Evolutionary conservation across 2,888 invertebrate genomes (phyloP).

Genomic region (Conchocele bisecta): DNA sequence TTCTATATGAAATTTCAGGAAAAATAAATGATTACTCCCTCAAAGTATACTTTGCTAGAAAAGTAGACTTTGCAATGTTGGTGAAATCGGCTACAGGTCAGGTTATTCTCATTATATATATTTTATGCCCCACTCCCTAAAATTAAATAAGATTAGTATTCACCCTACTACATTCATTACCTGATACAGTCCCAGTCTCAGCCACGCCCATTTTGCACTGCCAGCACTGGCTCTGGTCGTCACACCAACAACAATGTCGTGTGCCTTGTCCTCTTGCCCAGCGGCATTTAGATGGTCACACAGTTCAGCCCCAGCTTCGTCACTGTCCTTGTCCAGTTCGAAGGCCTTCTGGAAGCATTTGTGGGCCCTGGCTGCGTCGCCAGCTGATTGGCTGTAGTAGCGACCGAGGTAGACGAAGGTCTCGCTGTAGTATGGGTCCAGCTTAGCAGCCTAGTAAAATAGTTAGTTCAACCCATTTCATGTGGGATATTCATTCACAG

Average conservation of each 20-base stretch:
- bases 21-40: too few species aligned
- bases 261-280: conserved; percentile 85
- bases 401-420: conserved; percentile 91
- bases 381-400: conserved; percentile 88
- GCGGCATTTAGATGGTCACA: conserved; percentile 89
- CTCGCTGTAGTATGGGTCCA: conserved; percentile 89
- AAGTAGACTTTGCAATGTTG: too few species aligned
- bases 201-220: conserved; percentile 90
- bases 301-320: conserved; percentile 88
- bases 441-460: conserved; percentile 84
- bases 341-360: conserved; percentile 94
- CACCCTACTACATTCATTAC: conserved; percentile 88
- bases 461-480: too few species aligned
- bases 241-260: conserved; percentile 86
- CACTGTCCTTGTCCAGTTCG: conserved; percentile 88
- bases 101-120: too few species aligned
- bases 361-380: conserved; percentile 89
- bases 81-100: too few species aligned
- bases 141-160: too few species aligned
- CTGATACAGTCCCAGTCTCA: conserved; percentile 92
- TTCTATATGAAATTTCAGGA: too few species aligned
- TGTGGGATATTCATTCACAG: too few species aligned
- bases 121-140: too few species aligned
- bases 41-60: too few species aligned
- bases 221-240: conserved; percentile 80